Evolutionary conservation across 2,888 invertebrate genomes (phyloP), one percentile per base, ranked within the genome.

Genomic region (Thumatha senex): DNA sequence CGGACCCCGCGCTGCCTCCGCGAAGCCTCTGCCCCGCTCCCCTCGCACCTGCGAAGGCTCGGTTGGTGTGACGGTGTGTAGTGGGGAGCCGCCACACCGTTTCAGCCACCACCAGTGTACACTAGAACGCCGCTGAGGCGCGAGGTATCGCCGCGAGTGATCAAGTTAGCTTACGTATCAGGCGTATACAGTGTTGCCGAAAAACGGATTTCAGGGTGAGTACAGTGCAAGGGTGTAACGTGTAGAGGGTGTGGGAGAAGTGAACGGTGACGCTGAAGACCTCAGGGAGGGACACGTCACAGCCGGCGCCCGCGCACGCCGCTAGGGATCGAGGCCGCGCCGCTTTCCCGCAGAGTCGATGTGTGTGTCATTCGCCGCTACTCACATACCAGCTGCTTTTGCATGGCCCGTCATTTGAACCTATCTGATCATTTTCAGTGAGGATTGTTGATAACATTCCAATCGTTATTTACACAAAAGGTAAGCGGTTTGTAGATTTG

Each of bases 91-190:
- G 40, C 48, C 66, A 56, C 58, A 40, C 51, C 53, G 57, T 67
- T 61, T 63, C 70, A 63, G 8, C 31, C 31, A 67, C 67, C 69
- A 69, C 63, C 85, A 86, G 86, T 86, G 75, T 72, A 69, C 74
- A 76, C 76, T 77, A 81, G 71, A 74, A 77, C 85, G 84, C 84
- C 85, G 80, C 67, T 72, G 75, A 70, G 81, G 81, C 81, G 84
- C 77, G 66, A 80, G 75, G 74, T 82, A 72, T 72, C 66, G 66
- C 59, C 80, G 85, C 78, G 84, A 79, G 80, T 82, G 80, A 30
- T 66, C 55, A 72, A 74, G 71, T 57, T 63, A 64, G 52, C 51
- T 46, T 48, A 55, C 60, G 50, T 58, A 57, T 50, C 50, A 61
- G 60, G 53, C 58, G 56, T 35, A 43, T 56, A 53, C 49, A 42